Conservation (phyloP, 2,113 vertebrate species). For the Aptenodytes patagonicus region DNA sequence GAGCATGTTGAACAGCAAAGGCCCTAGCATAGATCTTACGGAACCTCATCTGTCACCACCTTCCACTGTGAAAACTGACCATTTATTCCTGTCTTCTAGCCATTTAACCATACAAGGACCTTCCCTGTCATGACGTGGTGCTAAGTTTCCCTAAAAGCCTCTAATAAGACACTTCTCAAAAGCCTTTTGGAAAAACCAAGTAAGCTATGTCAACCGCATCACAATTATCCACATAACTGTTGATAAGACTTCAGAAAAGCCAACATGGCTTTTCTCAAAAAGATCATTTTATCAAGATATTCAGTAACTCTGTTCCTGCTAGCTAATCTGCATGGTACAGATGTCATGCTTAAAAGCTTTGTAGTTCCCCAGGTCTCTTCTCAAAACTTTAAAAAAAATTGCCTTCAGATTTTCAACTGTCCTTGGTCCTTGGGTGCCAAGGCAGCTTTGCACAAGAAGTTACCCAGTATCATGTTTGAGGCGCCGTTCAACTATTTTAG, state of each 20-base stretch:
- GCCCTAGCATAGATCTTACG: not conserved
- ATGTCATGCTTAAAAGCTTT: not conserved
- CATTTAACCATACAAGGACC: not conserved
- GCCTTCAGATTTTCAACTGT: not conserved
- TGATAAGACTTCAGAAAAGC: not conserved
- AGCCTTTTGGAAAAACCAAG: not conserved
- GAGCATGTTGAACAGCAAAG: not conserved
- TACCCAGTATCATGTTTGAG: not conserved
- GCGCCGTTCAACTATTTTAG: not conserved
- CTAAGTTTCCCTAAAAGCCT: not conserved
- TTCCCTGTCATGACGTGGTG: not conserved
- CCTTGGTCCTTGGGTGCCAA: not conserved
- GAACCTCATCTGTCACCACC: not conserved
- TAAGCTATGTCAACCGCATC: not conserved
- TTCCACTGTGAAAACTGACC: not conserved
- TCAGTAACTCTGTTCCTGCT: not conserved
- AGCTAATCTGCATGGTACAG: not conserved
- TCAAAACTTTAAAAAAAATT: not conserved
- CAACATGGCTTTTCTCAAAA: not conserved
- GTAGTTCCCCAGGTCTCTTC: not conserved
- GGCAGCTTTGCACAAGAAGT: not conserved
- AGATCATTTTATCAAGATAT: not conserved
- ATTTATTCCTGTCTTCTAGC: not conserved
- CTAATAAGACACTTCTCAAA: not conserved
- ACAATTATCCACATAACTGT: not conserved